A percentile compares a stretch with the other conserved stretches of the same genome.
Conservation (phyloP, 2,797 vertebrate genomes). For the Pipistrellus pygmaeus region DNA sequence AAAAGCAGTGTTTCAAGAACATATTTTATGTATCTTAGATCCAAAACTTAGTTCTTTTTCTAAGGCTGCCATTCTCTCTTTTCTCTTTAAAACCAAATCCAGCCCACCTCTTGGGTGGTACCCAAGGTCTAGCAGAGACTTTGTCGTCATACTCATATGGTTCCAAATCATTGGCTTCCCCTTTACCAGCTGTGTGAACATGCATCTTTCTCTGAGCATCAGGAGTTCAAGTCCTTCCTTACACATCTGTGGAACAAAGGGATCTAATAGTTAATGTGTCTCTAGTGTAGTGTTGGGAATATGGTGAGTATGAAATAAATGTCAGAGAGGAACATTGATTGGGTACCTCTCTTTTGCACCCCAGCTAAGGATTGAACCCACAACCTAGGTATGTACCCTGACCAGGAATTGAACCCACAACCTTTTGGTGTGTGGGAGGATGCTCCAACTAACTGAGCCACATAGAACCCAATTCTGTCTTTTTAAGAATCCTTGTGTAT, state of each 20-base stretch:
- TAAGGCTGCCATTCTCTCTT: not conserved
- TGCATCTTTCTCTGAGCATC: not conserved
- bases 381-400: too few species aligned
- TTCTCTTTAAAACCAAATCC: not conserved
- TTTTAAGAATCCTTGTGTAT: constrained; percentile 23
- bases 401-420: too few species aligned
- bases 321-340: not conserved
- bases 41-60: not conserved
- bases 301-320: not conserved
- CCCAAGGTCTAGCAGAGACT: not conserved
- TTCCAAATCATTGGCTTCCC: not conserved
- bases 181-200: not conserved
- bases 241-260: not conserved
- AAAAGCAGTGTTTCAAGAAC: constrained; percentile 5
- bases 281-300: not conserved
- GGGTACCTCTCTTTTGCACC: too few species aligned
- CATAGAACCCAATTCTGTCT: not conserved
- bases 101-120: not conserved
- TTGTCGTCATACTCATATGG: not conserved
- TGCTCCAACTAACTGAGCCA: too few species aligned
- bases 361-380: too few species aligned
- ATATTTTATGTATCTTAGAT: not conserved
- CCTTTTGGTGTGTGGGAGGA: too few species aligned
- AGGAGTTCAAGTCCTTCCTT: not conserved
- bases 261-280: not conserved